phyloP scores from a whole-genome alignment of 37 sponge, comb jelly and placozoan species.

The Mnemiopsis leidyi region DNA sequence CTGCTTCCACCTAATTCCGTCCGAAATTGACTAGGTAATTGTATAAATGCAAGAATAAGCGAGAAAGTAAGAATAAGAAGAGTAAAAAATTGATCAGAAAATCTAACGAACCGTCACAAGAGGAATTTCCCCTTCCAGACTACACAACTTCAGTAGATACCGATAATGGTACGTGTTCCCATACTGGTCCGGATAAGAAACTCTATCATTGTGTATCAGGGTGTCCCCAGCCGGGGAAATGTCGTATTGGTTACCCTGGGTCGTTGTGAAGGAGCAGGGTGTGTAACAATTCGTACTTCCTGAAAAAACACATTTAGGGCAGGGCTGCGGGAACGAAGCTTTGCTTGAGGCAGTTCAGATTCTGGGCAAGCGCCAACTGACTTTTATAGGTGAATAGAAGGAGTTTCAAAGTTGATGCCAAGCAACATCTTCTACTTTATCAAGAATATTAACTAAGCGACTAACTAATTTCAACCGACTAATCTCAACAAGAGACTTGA shows the following conservation, averaged over 20 bases:
- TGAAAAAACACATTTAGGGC: too few relatives aligned
- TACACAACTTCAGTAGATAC: conserved; percentile 45
- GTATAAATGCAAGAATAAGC: too few relatives aligned
- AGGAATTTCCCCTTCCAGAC: conserved; percentile 10
- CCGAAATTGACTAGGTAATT: too few relatives aligned
- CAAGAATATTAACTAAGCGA: background rate
- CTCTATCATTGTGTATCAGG: background rate
- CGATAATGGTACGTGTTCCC: conserved; percentile 35
- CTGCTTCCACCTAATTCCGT: too few relatives aligned
- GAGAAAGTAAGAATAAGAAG: too few relatives aligned
- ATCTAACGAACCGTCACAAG: background rate
- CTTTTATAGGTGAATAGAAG: too few relatives aligned
- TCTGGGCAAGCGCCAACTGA: too few relatives aligned
- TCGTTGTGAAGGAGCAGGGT: conserved; percentile 8
- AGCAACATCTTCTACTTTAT: background rate
- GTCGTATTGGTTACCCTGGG: background rate
- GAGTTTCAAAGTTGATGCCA: too few relatives aligned
- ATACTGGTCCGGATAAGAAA: conserved; percentile 5
- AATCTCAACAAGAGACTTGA: background rate
- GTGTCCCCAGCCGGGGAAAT: background rate
- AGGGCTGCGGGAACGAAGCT: too few relatives aligned
- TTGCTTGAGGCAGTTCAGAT: too few relatives aligned
- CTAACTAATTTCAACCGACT: background rate
- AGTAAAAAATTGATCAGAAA: too few relatives aligned
- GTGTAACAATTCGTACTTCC: conserved; percentile 20